Percentiles rank a stretch among this genome's conserved stretches.
Conservation (phyloP, 2,113 vertebrate genomes). For the Aix galericulata region DNA sequence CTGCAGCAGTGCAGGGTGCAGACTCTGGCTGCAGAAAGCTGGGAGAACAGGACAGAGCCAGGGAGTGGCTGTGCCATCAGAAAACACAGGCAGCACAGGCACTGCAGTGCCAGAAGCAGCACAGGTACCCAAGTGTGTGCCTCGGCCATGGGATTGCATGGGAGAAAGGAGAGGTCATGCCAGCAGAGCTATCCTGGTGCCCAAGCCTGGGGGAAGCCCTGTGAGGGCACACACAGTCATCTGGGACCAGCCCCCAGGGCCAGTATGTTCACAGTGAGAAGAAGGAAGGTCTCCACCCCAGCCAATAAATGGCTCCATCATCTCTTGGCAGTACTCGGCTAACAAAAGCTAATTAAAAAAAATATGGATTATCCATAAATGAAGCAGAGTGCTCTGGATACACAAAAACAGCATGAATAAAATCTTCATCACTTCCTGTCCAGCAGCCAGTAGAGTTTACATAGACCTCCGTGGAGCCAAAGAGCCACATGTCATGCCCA, state of each 20-base stretch:
- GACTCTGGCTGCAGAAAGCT: background rate
- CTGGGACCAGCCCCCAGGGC: rapidly evolving
- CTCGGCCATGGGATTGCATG: rapidly evolving
- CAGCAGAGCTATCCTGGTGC: background rate
- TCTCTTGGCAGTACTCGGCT: background rate
- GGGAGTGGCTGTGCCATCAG: rapidly evolving
- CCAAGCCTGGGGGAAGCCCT: background rate
- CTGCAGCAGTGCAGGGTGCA: background rate
- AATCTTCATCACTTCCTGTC: background rate
- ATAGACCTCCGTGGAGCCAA: background rate
- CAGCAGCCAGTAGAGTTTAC: background rate
- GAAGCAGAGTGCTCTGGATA: background rate
- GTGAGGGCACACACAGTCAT: background rate
- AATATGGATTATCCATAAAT: background rate
- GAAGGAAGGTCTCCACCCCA: background rate
- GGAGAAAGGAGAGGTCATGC: background rate
- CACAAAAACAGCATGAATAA: background rate
- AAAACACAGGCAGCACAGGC: background rate
- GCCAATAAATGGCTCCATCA: background rate
- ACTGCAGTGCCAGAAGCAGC: background rate
- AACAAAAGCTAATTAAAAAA: background rate
- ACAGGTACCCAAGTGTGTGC: rapidly evolving
- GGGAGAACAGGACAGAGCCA: no score
- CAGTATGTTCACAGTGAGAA: background rate
- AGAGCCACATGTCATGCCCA: background rate